Evolutionary conservation across 1,140 invertebrate species (phyloP).

Genomic region (Drosophila virilis): DNA sequence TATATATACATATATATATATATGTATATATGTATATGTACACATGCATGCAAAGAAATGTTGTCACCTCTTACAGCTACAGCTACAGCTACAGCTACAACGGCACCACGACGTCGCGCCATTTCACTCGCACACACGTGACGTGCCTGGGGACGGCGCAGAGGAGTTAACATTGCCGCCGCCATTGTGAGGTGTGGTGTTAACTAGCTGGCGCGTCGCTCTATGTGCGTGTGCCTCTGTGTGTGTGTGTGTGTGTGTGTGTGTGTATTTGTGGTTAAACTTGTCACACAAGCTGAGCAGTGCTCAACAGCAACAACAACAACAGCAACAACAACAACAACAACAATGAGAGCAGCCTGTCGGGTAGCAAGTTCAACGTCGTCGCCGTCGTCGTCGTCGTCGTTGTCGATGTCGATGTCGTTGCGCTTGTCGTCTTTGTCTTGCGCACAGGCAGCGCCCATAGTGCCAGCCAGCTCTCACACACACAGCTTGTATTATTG

Average conservation of each 20-base stretch:
- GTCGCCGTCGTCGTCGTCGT: slow-evolving; percentile 1
- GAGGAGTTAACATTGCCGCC: slow-evolving; percentile 54
- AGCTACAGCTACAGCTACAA: slow-evolving; percentile 29
- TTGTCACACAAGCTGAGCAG: slow-evolving; percentile 81
- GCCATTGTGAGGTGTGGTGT: slow-evolving; percentile 75
- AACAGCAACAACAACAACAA: slow-evolving; percentile 51
- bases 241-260: slow-evolving; percentile 34
- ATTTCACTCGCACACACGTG: slow-evolving; percentile 49
- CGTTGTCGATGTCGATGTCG: slow-evolving; percentile 34
- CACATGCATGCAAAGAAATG: slow-evolving; percentile 55
- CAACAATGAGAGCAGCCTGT: slow-evolving; percentile 28
- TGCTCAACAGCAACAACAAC: slow-evolving; percentile 42
- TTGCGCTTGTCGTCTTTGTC: slow-evolving; percentile 76
- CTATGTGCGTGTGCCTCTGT: slow-evolving; percentile 17
- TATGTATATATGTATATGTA: not conserved
- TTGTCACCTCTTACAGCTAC: slow-evolving; percentile 66
- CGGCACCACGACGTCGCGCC: slow-evolving; percentile 17
- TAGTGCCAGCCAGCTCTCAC: slow-evolving; percentile 67
- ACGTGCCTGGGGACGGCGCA: slow-evolving; percentile 1
- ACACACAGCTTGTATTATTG: slow-evolving; percentile 42
- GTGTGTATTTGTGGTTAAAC: slow-evolving; percentile 79
- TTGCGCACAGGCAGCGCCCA: slow-evolving; percentile 60
- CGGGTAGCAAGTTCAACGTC: slow-evolving; percentile 44
- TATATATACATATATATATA: not conserved
- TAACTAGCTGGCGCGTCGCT: slow-evolving; percentile 69